phyloP scores from a whole-genome alignment of 2,888 invertebrate genomes.

The Lepeophtheirus nordmannii region DNA sequence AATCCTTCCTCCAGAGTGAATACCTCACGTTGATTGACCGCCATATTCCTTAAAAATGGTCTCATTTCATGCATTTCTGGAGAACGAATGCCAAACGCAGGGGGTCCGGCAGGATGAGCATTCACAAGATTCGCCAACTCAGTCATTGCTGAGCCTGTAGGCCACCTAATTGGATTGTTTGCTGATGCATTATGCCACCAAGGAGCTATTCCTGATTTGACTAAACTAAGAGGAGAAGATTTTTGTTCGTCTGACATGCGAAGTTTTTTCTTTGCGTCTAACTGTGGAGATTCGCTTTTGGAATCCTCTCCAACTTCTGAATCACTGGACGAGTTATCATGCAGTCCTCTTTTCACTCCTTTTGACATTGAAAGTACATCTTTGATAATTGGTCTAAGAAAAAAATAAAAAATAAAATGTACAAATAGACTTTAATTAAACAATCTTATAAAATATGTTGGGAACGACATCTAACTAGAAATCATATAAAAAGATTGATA shows the following conservation, averaged over 20 bases:
- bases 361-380: neutral
- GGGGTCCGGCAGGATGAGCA: conserved; percentile 20
- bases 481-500: no score
- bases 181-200: neutral
- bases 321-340: neutral
- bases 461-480: no score
- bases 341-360: neutral
- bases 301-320: neutral
- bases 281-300: neutral
- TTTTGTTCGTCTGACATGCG: conserved; percentile 30
- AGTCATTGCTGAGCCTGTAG: conserved; percentile 36
- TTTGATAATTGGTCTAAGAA: no score
- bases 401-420: no score
- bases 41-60: conserved; percentile 10
- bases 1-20: conserved; percentile 43
- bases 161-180: neutral
- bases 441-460: no score
- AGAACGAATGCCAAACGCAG: neutral
- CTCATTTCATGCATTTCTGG: conserved; percentile 16
- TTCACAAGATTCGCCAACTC: conserved; percentile 39
- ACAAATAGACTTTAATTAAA: no score
- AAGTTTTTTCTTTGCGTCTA: conserved; percentile 28
- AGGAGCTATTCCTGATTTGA: neutral
- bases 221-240: neutral
- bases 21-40: neutral